These are phyloP conservation scores for Dorcus hopei DNA, from an alignment of 2,888 invertebrate species.

Conservation along the genomic window DNA sequence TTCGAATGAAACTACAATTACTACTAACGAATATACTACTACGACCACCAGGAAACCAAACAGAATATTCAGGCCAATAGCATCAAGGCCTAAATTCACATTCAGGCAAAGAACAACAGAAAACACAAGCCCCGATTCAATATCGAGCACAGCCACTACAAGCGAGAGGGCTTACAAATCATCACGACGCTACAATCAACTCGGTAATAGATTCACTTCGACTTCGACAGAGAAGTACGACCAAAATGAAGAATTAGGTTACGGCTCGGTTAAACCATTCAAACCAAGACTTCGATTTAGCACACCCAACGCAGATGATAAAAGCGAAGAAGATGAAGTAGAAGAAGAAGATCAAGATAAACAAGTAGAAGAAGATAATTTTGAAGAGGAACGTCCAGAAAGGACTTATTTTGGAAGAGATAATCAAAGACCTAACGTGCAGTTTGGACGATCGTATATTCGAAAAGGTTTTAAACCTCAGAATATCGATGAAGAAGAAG, in stretches of 20 bases:
- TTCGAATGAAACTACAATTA: too few species aligned
- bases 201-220: too few species aligned
- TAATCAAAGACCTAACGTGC: too few species aligned
- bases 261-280: slow-evolving; percentile 21
- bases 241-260: slow-evolving; percentile 32
- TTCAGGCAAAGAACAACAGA: slow-evolving; percentile 9
- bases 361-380: background rate
- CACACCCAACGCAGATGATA: slow-evolving; percentile 22
- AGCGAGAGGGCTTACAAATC: slow-evolving; percentile 1
- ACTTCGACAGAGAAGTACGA: background rate
- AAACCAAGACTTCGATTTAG: slow-evolving; percentile 23
- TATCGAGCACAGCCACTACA: slow-evolving; percentile 3
- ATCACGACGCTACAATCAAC: slow-evolving; percentile 6
- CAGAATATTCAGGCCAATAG: slow-evolving; percentile 40
- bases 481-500: too few species aligned
- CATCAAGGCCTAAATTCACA: slow-evolving; percentile 39
- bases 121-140: slow-evolving; percentile 3
- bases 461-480: too few species aligned
- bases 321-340: slow-evolving; percentile 22
- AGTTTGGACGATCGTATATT: too few species aligned
- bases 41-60: slow-evolving; percentile 38
- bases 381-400: background rate
- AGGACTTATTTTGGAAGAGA: too few species aligned
- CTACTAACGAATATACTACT: background rate
- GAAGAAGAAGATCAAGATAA: slow-evolving; percentile 14